Conservation (phyloP, 2,113 vertebrate species). For the Callopanchax toddi region DNA sequence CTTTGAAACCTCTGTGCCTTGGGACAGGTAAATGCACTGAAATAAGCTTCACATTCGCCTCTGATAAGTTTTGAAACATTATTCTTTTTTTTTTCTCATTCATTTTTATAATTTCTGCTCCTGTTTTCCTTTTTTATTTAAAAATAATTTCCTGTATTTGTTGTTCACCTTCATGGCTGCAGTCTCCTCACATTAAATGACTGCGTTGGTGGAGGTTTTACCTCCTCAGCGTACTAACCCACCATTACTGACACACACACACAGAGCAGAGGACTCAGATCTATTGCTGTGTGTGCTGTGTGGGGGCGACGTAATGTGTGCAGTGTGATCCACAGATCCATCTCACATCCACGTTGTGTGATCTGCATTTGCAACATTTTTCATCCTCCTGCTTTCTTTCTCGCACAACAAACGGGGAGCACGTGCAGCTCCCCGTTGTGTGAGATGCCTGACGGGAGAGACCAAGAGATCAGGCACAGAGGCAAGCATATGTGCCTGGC, state of each 20-base stretch:
- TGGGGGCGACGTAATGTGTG: slow-evolving; percentile 2
- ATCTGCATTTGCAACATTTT: slow-evolving; percentile 44
- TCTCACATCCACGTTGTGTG: slow-evolving; percentile 25
- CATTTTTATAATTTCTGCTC: neutral
- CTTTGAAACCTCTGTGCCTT: slow-evolving; percentile 98
- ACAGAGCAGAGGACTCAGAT: neutral
- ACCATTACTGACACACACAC: slow-evolving; percentile 15
- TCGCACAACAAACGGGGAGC: slow-evolving; percentile 40
- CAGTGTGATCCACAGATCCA: slow-evolving; percentile 9
- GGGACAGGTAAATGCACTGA: slow-evolving; percentile 92
- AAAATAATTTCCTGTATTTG: slow-evolving; percentile 26
- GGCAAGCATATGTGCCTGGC: slow-evolving; percentile 73
- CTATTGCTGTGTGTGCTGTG: slow-evolving; percentile 8
- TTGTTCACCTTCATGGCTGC: slow-evolving; percentile 57
- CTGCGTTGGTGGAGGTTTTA: slow-evolving; percentile 40
- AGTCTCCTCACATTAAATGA: slow-evolving; percentile 38
- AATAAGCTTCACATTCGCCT: too few species aligned
- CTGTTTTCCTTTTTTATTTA: too few species aligned
- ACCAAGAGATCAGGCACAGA: slow-evolving; percentile 74
- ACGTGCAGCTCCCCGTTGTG: slow-evolving; percentile 57
- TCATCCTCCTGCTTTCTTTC: slow-evolving; percentile 25
- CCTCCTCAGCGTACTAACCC: slow-evolving; percentile 33
- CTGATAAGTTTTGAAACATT: too few species aligned
- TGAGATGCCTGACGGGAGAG: slow-evolving; percentile 71
- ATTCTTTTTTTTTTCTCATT: too few species aligned